Evolutionary conservation across 2,888 invertebrate genomes (phyloP).

Genomic region (Chrysolina haemoptera): DNA sequence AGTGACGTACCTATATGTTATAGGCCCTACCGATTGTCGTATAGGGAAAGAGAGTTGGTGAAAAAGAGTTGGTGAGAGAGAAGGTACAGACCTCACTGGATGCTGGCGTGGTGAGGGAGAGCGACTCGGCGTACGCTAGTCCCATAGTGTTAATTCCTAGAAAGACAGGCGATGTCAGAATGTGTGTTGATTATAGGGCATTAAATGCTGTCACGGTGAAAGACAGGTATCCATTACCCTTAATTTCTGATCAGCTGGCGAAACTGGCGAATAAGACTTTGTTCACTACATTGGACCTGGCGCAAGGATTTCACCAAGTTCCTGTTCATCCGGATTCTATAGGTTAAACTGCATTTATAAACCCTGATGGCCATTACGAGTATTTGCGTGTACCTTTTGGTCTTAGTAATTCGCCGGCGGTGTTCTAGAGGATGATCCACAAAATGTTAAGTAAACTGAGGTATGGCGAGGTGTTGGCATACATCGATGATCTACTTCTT

Average conservation of each 20-base stretch:
- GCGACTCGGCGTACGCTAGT: slow-evolving; percentile 45
- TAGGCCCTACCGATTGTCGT: slow-evolving; percentile 49
- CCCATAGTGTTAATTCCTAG: slow-evolving; percentile 45
- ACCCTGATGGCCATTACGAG: slow-evolving; percentile 60
- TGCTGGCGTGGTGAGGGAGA: slow-evolving; percentile 38
- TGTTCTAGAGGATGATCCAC: slow-evolving; percentile 49
- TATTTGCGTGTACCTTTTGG: slow-evolving; percentile 62
- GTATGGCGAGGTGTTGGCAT: slow-evolving; percentile 41
- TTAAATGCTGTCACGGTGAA: slow-evolving; percentile 40
- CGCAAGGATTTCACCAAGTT: slow-evolving; percentile 54
- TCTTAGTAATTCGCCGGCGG: slow-evolving; percentile 60
- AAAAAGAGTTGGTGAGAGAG: neutral
- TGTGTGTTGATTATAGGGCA: slow-evolving; percentile 48
- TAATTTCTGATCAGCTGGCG: too few relatives aligned
- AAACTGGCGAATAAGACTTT: slow-evolving; percentile 31
- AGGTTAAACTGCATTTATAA: slow-evolving; percentile 59
- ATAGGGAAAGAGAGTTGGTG: too few relatives aligned
- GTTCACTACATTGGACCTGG: slow-evolving; percentile 53
- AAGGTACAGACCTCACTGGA: slow-evolving; percentile 40
- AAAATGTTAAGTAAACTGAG: slow-evolving; percentile 46
- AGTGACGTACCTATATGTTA: slow-evolving; percentile 43
- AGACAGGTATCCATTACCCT: too few relatives aligned
- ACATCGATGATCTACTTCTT: slow-evolving; percentile 50
- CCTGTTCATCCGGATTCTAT: slow-evolving; percentile 52
- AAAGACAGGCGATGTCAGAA: slow-evolving; percentile 37